Base-by-base conservation (phyloP, 2,113 vertebrate species). In the Pyrgilauda ruficollis region DNA sequence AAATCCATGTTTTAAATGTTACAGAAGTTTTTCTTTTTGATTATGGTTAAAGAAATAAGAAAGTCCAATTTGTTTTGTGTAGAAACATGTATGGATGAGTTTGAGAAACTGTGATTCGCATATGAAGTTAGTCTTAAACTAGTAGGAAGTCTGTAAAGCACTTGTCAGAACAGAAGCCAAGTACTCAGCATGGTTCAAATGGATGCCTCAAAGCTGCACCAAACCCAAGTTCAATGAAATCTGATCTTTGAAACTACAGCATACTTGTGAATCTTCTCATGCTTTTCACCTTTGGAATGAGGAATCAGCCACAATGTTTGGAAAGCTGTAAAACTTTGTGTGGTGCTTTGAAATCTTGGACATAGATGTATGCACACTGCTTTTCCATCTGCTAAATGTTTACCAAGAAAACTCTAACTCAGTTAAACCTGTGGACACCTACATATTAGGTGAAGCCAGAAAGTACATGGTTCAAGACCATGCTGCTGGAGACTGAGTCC, bases 331-430 rank as follows among this genome's bases (percentile, higher is more conserved):
- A 31, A 63, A 63, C 23, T 84, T 67, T 41, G n/a, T 75, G 24
- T 28, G 11, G 17, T 27, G 28, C 15, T 82, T 84, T 91, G 56
- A 84, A 59, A 28, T 63, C 27, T 78, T 74, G 24, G 17, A 6
- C 0, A 0, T 56, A 31, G 23, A 28, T 55, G 31, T 13, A 35
- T 15, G 16, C 31, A 50, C 6, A 22, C 10, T 61, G 31, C 1
- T 93, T 80, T 89, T 78, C 47, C 27, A 68, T 35, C 41, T 87
- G 62, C 19, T 79, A n/a, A 43, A 52, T 53, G 2, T 93, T 61
- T 67, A 62, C 21, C 23, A 39, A 56, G 19, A 87, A 66, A 87
- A 43, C 6, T 16, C 41, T 50, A 89, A 27, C 14, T 7, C 13
- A 30, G 1, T 89, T 70, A 52, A 67, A 13, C 35, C 14, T 22